Conservation (phyloP, 2,888 invertebrate genomes). For the Adelphocoris suturalis region DNA sequence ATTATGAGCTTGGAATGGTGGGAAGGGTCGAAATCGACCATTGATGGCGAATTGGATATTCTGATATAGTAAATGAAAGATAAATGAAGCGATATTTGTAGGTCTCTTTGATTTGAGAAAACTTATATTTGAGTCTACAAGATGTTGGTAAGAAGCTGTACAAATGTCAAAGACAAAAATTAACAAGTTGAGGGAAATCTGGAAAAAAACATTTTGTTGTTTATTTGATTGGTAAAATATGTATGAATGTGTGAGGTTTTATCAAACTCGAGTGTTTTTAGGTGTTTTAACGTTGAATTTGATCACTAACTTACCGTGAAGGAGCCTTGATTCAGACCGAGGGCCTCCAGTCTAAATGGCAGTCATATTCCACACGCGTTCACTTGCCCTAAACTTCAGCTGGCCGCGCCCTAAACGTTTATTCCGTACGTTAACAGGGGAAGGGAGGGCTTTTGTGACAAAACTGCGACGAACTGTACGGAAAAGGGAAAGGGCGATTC, state of each 20-base stretch:
- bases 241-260: not conserved
- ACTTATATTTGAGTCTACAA: too few species aligned
- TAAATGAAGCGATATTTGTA: too few species aligned
- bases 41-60: too few species aligned
- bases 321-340: slow-evolving; percentile 70
- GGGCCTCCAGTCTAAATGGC: slow-evolving; percentile 66
- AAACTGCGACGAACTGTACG: slow-evolving; percentile 16
- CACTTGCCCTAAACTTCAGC: slow-evolving; percentile 63
- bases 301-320: slow-evolving; percentile 53
- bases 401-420: slow-evolving; percentile 64
- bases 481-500: not conserved
- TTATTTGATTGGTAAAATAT: not conserved
- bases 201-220: too few species aligned
- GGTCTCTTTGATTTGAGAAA: too few species aligned
- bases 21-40: not conserved
- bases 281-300: not conserved
- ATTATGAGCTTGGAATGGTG: too few species aligned
- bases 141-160: too few species aligned
- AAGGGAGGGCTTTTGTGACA: not conserved
- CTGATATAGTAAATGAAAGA: too few species aligned
- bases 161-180: too few species aligned
- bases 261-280: not conserved
- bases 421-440: slow-evolving; percentile 16
- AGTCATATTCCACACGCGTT: slow-evolving; percentile 68
- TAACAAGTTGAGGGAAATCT: too few species aligned